A percentile compares a stretch with the other conserved stretches of the same genome.
Evolutionary conservation across 2,797 vertebrate genomes (phyloP).

Genomic region (Pteronotus mesoamericanus): DNA sequence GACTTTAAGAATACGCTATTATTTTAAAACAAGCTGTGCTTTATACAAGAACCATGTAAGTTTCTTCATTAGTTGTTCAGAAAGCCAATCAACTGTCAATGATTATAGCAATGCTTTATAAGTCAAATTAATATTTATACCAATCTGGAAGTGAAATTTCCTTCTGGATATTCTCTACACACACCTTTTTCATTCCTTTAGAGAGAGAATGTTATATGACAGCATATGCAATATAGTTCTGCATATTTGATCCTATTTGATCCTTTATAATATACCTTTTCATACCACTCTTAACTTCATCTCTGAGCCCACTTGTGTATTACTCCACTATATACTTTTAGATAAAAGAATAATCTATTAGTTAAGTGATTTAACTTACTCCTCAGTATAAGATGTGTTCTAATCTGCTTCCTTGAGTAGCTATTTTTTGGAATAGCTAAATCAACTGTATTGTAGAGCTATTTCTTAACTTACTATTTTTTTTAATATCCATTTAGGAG

Average conservation of each 20-base stretch:
- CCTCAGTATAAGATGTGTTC: neutral
- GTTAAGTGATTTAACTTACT: neutral
- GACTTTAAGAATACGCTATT: neutral
- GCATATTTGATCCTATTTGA: neutral
- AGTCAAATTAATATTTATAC: neutral
- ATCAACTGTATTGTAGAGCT: neutral
- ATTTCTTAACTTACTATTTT: neutral
- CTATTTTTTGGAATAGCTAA: neutral
- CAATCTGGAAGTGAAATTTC: neutral
- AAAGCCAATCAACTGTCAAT: neutral
- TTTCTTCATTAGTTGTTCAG: neutral
- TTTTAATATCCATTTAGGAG: neutral
- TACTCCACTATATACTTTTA: neutral
- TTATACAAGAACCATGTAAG: neutral
- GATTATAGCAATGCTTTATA: neutral
- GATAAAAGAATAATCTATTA: neutral
- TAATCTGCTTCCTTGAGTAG: neutral
- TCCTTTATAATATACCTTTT: neutral
- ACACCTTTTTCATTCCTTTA: neutral
- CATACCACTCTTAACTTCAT: neutral
- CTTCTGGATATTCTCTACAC: neutral
- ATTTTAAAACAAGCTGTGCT: neutral
- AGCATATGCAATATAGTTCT: neutral
- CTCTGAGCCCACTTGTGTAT: neutral
- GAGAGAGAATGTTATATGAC: neutral